Base-by-base conservation (phyloP, 2,113 vertebrate species). In the Scopus umbretta region DNA sequence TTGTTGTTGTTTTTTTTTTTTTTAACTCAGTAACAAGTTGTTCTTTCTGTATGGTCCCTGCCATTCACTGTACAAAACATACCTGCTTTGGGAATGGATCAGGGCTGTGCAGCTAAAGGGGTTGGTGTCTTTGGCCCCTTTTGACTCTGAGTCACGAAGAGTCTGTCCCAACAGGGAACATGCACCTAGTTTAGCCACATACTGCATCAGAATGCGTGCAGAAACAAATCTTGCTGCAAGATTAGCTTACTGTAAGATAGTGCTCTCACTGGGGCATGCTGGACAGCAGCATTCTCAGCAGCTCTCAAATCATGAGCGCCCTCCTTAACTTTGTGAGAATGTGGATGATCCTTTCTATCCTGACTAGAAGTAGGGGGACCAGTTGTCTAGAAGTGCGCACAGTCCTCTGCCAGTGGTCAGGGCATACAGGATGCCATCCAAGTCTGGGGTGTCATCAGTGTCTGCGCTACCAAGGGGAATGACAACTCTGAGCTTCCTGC, bases 211-310 rank as follows among this genome's bases (percentile, higher is more conserved):
- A 73, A 29, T 68, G 49, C 55, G 16, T 58, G 29, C 50, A 75
- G 50, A 52, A 81, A 36, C 34, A 36, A 32, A 40, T 86, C 56
- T n/a, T 73, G 32, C 66, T 62, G 40, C 27, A 7, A 42, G 40
- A 26, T 34, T 76, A 59, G 8, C 22, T 81, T 78, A 36, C 22
- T 59, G 30, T 43, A 72, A 59, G 21, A 6, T 13, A 36, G 16
- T 61, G 32, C 42, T 73, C 42, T 62, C 8, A 40, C 59, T 68
- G 38, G 40, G 36, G 8, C 26, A 4, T 23, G 17, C 55, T 63
- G 50, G 17, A 56, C 55, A 63, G 2, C 32, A 40, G 42, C 0
- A 0, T 73, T 42, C 53, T 73, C 40, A 16, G 38, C 4, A 0
- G 8, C 43, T 15, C 34, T 84, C 36, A 32, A 11, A 19, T 56